Percentiles rank a stretch among this genome's conserved stretches.
phyloP scores from a whole-genome alignment of 2,888 invertebrate genomes.

The Chrysolina haemoptera region DNA sequence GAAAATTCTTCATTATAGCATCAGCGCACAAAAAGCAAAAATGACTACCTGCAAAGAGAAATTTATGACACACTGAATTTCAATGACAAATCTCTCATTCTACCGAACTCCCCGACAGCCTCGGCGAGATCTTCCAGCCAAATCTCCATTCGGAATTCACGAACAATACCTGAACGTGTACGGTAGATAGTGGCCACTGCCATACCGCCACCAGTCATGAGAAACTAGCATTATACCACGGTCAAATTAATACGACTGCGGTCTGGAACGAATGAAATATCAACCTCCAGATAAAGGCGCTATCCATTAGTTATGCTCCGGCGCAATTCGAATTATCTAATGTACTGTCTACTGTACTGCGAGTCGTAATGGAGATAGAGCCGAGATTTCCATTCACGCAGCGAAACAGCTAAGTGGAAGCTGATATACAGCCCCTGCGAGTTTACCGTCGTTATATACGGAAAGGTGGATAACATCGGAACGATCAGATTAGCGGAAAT shows the following conservation, averaged over 20 bases:
- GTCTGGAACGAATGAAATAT: constrained; percentile 43
- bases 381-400: constrained; percentile 26
- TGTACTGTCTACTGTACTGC: constrained; percentile 39
- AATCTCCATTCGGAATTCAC: background rate
- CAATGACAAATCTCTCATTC: background rate
- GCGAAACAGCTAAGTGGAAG: constrained; percentile 19
- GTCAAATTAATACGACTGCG: constrained; percentile 35
- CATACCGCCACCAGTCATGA: background rate
- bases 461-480: constrained; percentile 8
- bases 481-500: constrained; percentile 9
- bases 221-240: constrained; percentile 15
- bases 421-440: constrained; percentile 25
- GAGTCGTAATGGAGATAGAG: constrained; percentile 32
- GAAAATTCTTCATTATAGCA: too few species aligned
- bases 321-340: constrained; percentile 37
- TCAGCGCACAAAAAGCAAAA: too few species aligned
- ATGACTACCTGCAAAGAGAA: too few species aligned
- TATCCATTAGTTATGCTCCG: constrained; percentile 43
- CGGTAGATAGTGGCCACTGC: background rate
- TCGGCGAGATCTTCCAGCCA: background rate
- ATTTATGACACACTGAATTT: background rate
- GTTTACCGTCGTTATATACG: constrained; percentile 24
- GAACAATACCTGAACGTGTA: background rate
- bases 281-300: constrained; percentile 41
- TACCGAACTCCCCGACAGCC: background rate